A percentile compares a stretch with the other conserved stretches of the same genome.
Conservation (phyloP, 1,140 invertebrate genomes). For the Eulimnadia texana region DNA sequence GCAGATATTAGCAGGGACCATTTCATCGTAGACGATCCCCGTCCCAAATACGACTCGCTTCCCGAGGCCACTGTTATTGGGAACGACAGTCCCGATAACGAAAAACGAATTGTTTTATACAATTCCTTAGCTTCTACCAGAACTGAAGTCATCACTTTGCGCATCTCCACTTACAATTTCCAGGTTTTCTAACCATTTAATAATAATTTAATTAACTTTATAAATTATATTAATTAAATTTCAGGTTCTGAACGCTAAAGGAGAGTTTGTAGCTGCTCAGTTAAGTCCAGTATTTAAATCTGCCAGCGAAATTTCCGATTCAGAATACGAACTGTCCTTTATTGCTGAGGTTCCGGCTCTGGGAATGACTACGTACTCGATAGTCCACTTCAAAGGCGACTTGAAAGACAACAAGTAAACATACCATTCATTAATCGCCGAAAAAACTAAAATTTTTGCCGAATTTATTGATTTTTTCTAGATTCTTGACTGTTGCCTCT, state of each 20-base stretch:
- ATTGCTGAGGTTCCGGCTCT: conserved; percentile 42
- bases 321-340: conserved; percentile 49
- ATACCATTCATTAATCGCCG: too few species aligned
- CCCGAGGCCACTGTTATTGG: conserved; percentile 33
- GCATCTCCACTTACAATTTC: conserved; percentile 44
- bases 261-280: conserved; percentile 44
- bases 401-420: conserved; percentile 15
- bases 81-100: conserved; percentile 24
- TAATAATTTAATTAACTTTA: too few species aligned
- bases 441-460: too few species aligned
- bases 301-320: conserved; percentile 34
- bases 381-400: conserved; percentile 25
- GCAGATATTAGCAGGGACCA: conserved; percentile 26
- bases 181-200: conserved; percentile 24
- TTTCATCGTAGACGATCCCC: conserved; percentile 37
- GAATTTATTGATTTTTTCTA: too few species aligned
- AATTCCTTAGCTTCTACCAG: conserved; percentile 50
- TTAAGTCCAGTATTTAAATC: conserved; percentile 49
- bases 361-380: conserved; percentile 40
- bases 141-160: conserved; percentile 49
- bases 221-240: conserved; percentile 11
- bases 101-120: conserved; percentile 44
- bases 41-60: conserved; percentile 34
- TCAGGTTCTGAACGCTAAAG: conserved; percentile 37
- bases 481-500: conserved; percentile 18